Conservation (phyloP, 30 jellyfish, hydroid and myxozoan genomes). For the Clytia hemisphaerica region DNA sequence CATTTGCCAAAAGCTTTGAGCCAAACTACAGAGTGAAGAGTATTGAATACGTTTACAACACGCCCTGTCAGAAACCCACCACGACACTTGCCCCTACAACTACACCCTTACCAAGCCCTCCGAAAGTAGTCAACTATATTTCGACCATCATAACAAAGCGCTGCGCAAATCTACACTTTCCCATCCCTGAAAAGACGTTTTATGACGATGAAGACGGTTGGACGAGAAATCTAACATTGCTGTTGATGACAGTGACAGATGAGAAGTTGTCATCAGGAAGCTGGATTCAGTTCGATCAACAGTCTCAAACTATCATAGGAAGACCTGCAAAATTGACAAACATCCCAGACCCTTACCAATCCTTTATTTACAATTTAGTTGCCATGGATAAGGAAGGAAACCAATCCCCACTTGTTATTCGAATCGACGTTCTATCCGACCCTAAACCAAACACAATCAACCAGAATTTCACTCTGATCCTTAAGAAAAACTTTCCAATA, state of each 20-base stretch:
- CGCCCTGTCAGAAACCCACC: constrained; percentile 3
- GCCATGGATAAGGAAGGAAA: not conserved
- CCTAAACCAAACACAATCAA: not conserved
- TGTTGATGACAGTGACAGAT: constrained; percentile 29
- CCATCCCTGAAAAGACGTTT: constrained; percentile 46
- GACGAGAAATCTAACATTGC: constrained; percentile 42
- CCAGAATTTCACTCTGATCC: not conserved
- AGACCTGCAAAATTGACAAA: not conserved
- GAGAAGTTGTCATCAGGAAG: constrained; percentile 13
- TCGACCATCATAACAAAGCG: not conserved
- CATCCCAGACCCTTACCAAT: not conserved
- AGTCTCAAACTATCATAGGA: constrained; percentile 39
- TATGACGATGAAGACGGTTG: constrained; percentile 75
- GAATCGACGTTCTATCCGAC: not conserved
- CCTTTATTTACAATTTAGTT: not conserved
- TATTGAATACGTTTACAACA: not conserved
- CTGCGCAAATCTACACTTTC: constrained; percentile 23
- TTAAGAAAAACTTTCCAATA: not conserved
- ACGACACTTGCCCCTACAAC: not conserved
- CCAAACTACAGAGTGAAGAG: not conserved
- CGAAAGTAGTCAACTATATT: not conserved
- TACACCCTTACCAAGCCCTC: constrained; percentile 10
- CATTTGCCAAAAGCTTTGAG: not conserved
- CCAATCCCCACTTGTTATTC: not conserved
- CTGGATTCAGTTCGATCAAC: constrained; percentile 62